Conservation (phyloP, 2,888 invertebrate genomes). For the Cantharis nigra region DNA sequence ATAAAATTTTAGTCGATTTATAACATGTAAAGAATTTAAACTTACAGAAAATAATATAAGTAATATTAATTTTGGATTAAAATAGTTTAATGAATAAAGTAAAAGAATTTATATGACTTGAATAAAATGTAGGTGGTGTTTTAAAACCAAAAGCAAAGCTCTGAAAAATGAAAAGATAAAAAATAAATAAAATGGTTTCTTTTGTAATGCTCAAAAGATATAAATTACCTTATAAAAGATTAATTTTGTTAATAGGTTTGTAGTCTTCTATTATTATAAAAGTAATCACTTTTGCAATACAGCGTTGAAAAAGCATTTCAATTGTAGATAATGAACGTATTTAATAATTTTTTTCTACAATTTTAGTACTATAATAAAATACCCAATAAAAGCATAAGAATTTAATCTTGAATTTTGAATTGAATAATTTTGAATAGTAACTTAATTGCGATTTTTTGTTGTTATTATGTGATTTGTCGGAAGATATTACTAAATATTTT, state of each 20-base stretch:
- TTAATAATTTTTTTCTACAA: not conserved
- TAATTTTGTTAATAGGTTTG: not conserved
- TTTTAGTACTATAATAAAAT: not conserved
- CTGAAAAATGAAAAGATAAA: conserved; percentile 16
- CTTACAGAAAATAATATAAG: no score
- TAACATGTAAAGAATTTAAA: no score
- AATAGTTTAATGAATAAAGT: not conserved
- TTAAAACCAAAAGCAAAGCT: conserved; percentile 2
- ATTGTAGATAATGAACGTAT: not conserved
- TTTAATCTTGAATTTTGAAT: no score
- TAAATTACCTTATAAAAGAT: conserved; percentile 28
- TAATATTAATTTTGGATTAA: no score
- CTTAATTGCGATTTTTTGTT: no score
- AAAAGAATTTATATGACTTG: not conserved
- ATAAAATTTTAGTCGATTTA: no score
- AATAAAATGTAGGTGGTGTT: not conserved
- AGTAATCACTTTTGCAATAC: not conserved
- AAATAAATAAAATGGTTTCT: conserved; percentile 27
- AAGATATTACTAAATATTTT: no score
- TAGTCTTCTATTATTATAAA: not conserved
- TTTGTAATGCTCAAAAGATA: conserved; percentile 28
- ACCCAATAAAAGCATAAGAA: no score
- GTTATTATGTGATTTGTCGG: no score
- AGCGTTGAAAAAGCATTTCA: not conserved
- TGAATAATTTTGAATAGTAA: no score